Conservation (phyloP, 2,113 vertebrate genomes). For the Paramisgurnus dabryanus region DNA sequence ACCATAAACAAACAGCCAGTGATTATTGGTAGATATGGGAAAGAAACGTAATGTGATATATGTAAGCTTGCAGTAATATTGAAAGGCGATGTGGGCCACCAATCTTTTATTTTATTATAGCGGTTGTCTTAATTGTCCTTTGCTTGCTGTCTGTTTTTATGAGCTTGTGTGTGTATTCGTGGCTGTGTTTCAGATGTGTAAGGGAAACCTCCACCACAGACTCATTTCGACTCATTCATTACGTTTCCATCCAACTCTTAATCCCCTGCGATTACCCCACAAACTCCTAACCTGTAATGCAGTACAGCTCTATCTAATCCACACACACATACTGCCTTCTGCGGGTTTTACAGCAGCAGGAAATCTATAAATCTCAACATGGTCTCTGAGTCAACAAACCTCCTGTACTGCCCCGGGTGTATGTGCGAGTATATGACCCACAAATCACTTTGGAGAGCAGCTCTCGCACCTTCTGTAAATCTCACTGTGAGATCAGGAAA, state of each 20-base stretch:
- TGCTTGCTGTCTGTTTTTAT: constrained; percentile 46
- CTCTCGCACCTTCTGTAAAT: constrained; percentile 37
- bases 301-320: constrained; percentile 32
- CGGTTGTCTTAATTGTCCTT: background rate
- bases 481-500: constrained; percentile 43
- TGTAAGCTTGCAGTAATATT: too few species aligned
- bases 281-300: constrained; percentile 35
- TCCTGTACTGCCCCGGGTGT: background rate
- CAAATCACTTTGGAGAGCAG: constrained; percentile 19
- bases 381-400: constrained; percentile 50
- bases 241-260: background rate
- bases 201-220: background rate
- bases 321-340: background rate
- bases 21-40: too few species aligned
- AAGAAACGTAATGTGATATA: too few species aligned
- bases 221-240: background rate
- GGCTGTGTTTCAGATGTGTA: constrained; percentile 51
- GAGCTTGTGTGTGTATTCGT: constrained; percentile 42
- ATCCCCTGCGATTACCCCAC: constrained; percentile 19
- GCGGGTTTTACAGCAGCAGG: constrained; percentile 37
- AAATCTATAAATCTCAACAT: constrained; percentile 66
- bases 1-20: background rate
- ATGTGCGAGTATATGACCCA: constrained; percentile 23
- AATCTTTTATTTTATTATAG: background rate
- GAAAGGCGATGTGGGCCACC: background rate